These are phyloP conservation scores for Nicator chloris DNA, from an alignment of 2,113 vertebrate species.

Conservation along the genomic window DNA sequence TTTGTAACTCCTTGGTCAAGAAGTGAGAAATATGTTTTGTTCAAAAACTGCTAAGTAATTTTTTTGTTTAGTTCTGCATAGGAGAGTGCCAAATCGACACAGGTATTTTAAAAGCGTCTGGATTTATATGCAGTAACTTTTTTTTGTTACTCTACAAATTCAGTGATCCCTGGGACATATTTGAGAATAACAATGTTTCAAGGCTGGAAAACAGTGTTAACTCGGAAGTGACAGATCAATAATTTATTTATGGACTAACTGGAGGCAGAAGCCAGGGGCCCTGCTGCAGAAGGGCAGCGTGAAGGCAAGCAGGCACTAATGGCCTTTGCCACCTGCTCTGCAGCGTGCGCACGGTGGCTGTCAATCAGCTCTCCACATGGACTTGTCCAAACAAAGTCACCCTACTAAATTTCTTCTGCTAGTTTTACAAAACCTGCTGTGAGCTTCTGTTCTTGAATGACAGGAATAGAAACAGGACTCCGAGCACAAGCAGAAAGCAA, in stretches of 20 bases:
- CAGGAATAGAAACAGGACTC: neutral
- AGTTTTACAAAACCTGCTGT: neutral
- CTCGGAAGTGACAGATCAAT: neutral
- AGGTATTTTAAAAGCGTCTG: neutral
- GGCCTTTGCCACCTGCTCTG: neutral
- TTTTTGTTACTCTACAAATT: neutral
- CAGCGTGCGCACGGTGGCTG: fast-evolving
- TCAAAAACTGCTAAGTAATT: neutral
- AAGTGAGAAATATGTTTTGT: neutral
- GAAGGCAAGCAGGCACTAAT: neutral
- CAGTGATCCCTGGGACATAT: neutral
- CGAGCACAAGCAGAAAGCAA: neutral
- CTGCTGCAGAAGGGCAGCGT: neutral
- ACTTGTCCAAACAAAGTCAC: neutral
- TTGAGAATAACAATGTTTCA: neutral
- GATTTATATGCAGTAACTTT: neutral
- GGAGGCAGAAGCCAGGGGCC: neutral
- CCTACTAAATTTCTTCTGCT: neutral
- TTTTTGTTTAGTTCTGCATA: neutral
- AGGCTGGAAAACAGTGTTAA: neutral
- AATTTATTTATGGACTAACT: neutral
- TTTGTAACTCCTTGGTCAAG: neutral
- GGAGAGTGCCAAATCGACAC: neutral
- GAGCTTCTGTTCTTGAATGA: neutral
- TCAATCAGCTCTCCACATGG: neutral